Conservation (phyloP, 2,113 vertebrate genomes). For the Hassar affinis region DNA sequence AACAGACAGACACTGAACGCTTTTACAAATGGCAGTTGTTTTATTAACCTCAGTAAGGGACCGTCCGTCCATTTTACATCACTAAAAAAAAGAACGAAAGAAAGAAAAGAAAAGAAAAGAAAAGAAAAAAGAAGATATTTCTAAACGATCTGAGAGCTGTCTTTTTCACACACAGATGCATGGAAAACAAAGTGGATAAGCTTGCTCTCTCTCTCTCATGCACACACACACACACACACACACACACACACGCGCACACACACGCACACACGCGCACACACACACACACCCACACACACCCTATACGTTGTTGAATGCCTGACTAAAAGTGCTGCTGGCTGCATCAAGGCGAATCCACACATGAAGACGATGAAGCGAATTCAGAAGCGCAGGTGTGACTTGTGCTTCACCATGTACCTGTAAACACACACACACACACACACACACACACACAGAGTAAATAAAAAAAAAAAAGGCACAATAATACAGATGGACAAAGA, state of each 20-base stretch:
- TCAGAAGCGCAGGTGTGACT: conserved; percentile 98
- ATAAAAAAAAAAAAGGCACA: not conserved
- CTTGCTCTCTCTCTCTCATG: not conserved
- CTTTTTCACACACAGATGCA: not conserved
- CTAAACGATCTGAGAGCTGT: not conserved
- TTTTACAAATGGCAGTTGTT: conserved; percentile 28
- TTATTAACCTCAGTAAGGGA: conserved; percentile 25
- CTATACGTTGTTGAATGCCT: not conserved
- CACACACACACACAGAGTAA: not conserved
- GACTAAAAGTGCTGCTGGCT: conserved; percentile 15
- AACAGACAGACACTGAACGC: not conserved
- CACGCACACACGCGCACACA: no score
- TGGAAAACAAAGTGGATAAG: not conserved
- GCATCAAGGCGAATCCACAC: not conserved
- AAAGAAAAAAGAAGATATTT: not conserved
- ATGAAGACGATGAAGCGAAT: conserved; percentile 49
- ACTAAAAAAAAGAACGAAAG: not conserved
- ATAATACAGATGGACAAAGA: no score
- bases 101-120: not conserved
- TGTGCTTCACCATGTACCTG: conserved; percentile 99
- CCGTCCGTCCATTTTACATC: not conserved
- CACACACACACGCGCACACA: not conserved
- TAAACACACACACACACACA: not conserved
- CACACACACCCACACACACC: not conserved
- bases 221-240: not conserved